Base-by-base conservation (phyloP, 1,140 invertebrate species). In the Ostrea edulis region DNA sequence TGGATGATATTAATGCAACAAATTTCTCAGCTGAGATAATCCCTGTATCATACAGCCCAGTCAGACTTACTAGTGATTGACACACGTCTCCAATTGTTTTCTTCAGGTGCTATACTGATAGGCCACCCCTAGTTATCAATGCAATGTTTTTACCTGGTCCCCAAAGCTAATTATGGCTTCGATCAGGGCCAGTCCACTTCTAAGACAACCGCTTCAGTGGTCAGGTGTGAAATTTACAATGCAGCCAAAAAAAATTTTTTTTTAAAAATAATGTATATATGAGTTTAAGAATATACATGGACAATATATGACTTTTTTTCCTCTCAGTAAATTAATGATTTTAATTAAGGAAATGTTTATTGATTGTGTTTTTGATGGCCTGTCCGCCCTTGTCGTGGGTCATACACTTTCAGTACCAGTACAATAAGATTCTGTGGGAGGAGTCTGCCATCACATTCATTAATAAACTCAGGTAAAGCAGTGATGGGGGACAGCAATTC, bases 401-500 rank as follows among this genome's bases (percentile, higher is more conserved):
- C n/a, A 62, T 7, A 20, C 17, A 62, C n/a, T 14, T 77, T 77
- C 9, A 11, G 9, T 77, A 35, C 14, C 68, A 14, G 25, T 5
- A 14, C 22, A 77, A 71, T n/a, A 71, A 29, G 68, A 29, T 29
- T 25, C 68, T 35, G 68, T 22, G 25, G 68, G 68, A 77, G 68
- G 68, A 77, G 68, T 11, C 68, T 14, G 9, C 12, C 9, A 77
- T 77, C 68, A 25, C 68, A 25, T 77, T 35, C 68, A 77, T 77
- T 77, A 77, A 11, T 77, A 14, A 35, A 29, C 68, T 77, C 68
- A 77, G 68, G 68, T 77, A 25, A 77, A 29, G 25, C 68, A 77
- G 12, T 77, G 68, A 77, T 77, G 68, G 68, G 65, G 55, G 68
- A 25, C 68, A 77, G 29, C 68, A 77, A 77, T 77, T 77, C 68